Evolutionary conservation across 2,797 vertebrate species (phyloP).

Genomic region (Limnodromus scolopaceus): DNA sequence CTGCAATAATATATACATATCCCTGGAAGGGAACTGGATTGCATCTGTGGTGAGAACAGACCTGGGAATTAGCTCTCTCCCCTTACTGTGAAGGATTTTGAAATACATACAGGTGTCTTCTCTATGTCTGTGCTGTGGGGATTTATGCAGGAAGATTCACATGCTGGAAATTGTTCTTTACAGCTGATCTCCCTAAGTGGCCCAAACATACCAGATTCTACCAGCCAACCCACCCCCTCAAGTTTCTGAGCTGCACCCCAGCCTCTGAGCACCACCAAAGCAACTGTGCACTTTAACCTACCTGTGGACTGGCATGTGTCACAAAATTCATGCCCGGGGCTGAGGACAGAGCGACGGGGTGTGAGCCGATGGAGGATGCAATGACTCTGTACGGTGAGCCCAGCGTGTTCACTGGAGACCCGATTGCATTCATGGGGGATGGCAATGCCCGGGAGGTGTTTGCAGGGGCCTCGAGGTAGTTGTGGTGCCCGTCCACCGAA

Average conservation of each 20-base stretch:
- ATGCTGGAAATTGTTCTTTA: not conserved
- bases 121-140: not conserved
- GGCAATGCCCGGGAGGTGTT: slow-evolving; percentile 78
- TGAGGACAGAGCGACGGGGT: slow-evolving; percentile 83
- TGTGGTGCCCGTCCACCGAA: slow-evolving; percentile 84
- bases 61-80: not conserved
- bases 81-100: not conserved
- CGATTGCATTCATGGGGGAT: slow-evolving; percentile 83
- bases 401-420: slow-evolving; percentile 82
- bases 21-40: not conserved
- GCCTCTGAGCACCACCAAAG: fast-evolving
- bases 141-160: not conserved
- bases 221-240: not conserved
- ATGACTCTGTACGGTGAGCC: slow-evolving; percentile 90
- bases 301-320: slow-evolving; percentile 86
- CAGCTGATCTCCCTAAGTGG: not conserved
- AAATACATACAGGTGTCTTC: not conserved
- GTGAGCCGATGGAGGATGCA: slow-evolving; percentile 85
- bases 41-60: not conserved
- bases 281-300: not conserved
- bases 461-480: slow-evolving; percentile 83
- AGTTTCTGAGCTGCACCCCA: not conserved
- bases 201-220: not conserved
- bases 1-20: not conserved
- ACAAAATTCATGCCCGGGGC: slow-evolving; percentile 86